Conservation (phyloP, 1,140 invertebrate species). For the Chelonus insularis region DNA sequence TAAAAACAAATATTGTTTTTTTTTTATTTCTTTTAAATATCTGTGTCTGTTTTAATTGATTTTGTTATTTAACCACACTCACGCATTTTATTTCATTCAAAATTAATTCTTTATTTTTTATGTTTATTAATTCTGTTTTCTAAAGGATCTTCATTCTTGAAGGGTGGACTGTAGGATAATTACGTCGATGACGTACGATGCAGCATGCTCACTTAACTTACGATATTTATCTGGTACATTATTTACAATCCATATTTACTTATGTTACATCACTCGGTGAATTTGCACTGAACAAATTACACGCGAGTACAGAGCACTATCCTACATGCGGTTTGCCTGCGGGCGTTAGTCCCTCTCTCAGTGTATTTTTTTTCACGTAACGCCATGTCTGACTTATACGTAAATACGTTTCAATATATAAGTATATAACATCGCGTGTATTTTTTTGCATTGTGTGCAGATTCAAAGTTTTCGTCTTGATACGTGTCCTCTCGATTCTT, state of each 20-base stretch:
- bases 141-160: constrained; percentile 4
- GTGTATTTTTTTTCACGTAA: constrained; percentile 28
- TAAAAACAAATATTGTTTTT: background rate
- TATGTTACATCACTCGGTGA: constrained; percentile 59
- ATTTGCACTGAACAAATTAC: constrained; percentile 51
- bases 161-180: constrained; percentile 19
- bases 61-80: too few relatives aligned
- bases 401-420: constrained; percentile 11
- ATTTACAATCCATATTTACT: constrained; percentile 62
- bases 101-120: background rate
- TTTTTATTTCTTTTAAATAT: too few relatives aligned
- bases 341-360: constrained; percentile 27
- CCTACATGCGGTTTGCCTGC: constrained; percentile 36
- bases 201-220: constrained; percentile 56
- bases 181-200: constrained; percentile 39
- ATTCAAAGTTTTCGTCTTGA: background rate
- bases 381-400: background rate
- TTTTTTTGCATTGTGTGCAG: background rate
- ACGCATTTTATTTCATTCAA: too few relatives aligned
- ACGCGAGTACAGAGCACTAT: constrained; percentile 43
- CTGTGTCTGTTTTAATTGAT: too few relatives aligned
- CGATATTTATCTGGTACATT: constrained; percentile 58
- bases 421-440: constrained; percentile 10
- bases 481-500: constrained; percentile 6
- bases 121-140: constrained; percentile 8